Evolutionary conservation across 2,113 vertebrate genomes (phyloP), one percentile per base, ranked within the genome.

Genomic region (Gymnogyps californianus): DNA sequence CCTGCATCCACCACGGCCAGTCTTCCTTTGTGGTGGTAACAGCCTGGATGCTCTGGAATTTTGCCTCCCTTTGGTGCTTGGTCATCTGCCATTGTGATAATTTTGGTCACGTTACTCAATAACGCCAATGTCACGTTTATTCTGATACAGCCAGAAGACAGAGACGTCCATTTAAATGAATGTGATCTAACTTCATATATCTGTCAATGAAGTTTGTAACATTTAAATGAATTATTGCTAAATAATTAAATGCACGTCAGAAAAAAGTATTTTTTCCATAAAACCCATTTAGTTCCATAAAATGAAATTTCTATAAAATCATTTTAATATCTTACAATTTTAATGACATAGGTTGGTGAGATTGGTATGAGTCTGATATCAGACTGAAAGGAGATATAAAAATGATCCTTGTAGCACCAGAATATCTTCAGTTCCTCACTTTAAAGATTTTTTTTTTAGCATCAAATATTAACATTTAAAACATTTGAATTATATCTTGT

Each of bases 1-100:
- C 24, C 58, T 40, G 10, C 44, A 26, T 52, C 14, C 25, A 6
- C 32, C 12, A 0, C 31, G 1, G 3, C 16, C 22, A 10, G 7
- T 42, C n/a, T 67, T 11, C 24, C 40, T 52, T n/a, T 70, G 55
- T 10, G 13, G 20, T 16, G 6, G 28, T 66, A 52, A 52, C 31
- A 71, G 38, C 21, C 10, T 4, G 7, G 36, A 15, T 38, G 6
- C 11, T 31, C 31, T 57, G 31, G 18, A 13, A 36, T 76, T 88
- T 66, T 75, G 7, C 28, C 24, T 82, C 20, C 31, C 17, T 65
- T 57, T 52, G 49, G 34, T 64, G 25, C 51, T 70, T 70, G 22
- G 29, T 46, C 55, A 22, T 75, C 61, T 82, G 49, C 13, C 36
- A 19, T 44, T 75, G 40, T 42, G 34, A 6, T 62, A 29, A 57